phyloP scores from a whole-genome alignment of 2,888 invertebrate species.

The Bursaphelenchus okinawaensis region DNA sequence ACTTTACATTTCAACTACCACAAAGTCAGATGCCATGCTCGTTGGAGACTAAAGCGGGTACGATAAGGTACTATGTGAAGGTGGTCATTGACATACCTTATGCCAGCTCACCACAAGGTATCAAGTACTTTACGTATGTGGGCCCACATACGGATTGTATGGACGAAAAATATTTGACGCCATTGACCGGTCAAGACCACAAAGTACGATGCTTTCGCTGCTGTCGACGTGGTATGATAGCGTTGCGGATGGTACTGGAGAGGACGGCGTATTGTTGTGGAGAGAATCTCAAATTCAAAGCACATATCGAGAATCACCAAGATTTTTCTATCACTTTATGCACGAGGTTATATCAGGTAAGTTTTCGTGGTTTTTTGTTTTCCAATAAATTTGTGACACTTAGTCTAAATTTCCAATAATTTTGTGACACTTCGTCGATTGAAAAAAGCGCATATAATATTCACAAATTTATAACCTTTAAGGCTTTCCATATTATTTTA shows the following conservation, averaged over 20 bases:
- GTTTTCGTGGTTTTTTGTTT: not conserved
- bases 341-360: constrained; percentile 27
- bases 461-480: too few species aligned
- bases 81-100: constrained; percentile 71
- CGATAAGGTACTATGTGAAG: constrained; percentile 71
- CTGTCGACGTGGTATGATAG: constrained; percentile 69
- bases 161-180: constrained; percentile 73
- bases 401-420: too few species aligned
- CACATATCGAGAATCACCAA: constrained; percentile 63
- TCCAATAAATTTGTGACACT: not conserved
- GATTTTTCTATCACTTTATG: constrained; percentile 28
- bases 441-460: too few species aligned
- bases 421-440: too few species aligned
- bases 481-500: too few species aligned
- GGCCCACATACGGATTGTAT: constrained; percentile 75
- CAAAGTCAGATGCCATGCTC: constrained; percentile 71
- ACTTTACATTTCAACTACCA: constrained; percentile 70
- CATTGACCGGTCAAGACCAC: constrained; percentile 67
- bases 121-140: constrained; percentile 72
- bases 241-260: constrained; percentile 68
- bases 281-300: constrained; percentile 47
- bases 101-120: constrained; percentile 73
- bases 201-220: constrained; percentile 70
- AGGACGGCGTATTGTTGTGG: constrained; percentile 69
- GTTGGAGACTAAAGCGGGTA: constrained; percentile 68